Conservation (phyloP, 2,888 invertebrate species). For the Lasioglossum figueresi region DNA sequence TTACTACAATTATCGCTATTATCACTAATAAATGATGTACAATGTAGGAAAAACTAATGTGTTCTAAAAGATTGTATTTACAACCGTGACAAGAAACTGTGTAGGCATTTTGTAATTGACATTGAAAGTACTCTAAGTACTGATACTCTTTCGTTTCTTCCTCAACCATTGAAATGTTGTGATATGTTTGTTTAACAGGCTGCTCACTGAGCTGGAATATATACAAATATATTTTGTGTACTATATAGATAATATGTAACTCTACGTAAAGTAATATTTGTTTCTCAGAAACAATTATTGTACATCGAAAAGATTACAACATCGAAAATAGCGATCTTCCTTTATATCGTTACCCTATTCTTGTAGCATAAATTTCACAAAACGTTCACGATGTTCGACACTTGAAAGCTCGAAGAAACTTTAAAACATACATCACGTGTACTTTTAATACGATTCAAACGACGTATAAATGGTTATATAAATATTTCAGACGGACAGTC, state of each 20-base stretch:
- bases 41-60: neutral
- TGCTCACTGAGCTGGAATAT: slow-evolving; percentile 44
- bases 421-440: slow-evolving; percentile 29
- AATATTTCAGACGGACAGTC: slow-evolving; percentile 21
- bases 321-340: slow-evolving; percentile 36
- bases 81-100: slow-evolving; percentile 4
- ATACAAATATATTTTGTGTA: slow-evolving; percentile 36
- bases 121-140: neutral
- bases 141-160: neutral
- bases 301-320: slow-evolving; percentile 58
- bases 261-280: slow-evolving; percentile 51
- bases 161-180: slow-evolving; percentile 20
- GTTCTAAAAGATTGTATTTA: slow-evolving; percentile 13
- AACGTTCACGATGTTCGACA: slow-evolving; percentile 4
- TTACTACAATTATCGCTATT: slow-evolving; percentile 26
- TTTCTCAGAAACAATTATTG: slow-evolving; percentile 58
- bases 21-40: slow-evolving; percentile 6
- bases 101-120: neutral
- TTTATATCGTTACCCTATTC: slow-evolving; percentile 15
- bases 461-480: slow-evolving; percentile 9
- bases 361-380: slow-evolving; percentile 17
- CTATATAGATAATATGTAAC: slow-evolving; percentile 30
- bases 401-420: slow-evolving; percentile 1
- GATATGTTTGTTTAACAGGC: slow-evolving; percentile 32
- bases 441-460: slow-evolving; percentile 26